These are phyloP conservation scores for Piaya cayana DNA, from an alignment of 2,113 vertebrate genomes.

Conservation along the genomic window DNA sequence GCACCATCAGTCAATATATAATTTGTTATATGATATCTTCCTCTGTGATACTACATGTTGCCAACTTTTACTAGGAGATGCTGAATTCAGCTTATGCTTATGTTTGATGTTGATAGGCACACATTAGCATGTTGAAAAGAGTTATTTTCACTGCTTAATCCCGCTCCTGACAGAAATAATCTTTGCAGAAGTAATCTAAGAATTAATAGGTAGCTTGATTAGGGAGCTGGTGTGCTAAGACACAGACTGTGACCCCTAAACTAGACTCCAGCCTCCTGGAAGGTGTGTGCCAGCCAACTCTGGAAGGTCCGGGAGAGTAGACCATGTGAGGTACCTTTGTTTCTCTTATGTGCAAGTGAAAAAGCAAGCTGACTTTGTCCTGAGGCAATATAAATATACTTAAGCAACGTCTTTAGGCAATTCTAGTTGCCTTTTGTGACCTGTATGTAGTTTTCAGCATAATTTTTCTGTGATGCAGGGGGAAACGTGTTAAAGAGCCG, in stretches of 20 bases:
- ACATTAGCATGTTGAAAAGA: background rate
- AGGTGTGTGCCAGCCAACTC: background rate
- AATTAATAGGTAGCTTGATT: background rate
- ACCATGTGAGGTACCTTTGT: background rate
- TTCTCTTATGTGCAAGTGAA: background rate
- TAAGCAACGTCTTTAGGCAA: background rate
- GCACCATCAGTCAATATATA: background rate
- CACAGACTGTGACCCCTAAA: background rate
- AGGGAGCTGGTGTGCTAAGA: background rate
- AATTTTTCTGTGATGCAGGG: constrained; percentile 54
- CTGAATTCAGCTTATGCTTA: background rate
- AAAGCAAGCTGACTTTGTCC: background rate
- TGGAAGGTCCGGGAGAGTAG: background rate
- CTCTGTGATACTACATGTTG: background rate
- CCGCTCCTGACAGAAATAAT: background rate
- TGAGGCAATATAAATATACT: background rate
- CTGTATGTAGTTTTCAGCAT: background rate
- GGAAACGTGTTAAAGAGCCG: constrained; percentile 83
- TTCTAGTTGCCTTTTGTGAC: background rate
- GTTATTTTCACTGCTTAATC: background rate
- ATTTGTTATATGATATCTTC: background rate
- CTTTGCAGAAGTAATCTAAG: background rate
- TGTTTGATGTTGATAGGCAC: background rate
- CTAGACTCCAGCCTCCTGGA: background rate
- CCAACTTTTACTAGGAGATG: background rate